Evolutionary conservation across 1,140 invertebrate species (phyloP), one percentile per base, ranked within the genome.

Genomic region (Drosophila micromelanica): DNA sequence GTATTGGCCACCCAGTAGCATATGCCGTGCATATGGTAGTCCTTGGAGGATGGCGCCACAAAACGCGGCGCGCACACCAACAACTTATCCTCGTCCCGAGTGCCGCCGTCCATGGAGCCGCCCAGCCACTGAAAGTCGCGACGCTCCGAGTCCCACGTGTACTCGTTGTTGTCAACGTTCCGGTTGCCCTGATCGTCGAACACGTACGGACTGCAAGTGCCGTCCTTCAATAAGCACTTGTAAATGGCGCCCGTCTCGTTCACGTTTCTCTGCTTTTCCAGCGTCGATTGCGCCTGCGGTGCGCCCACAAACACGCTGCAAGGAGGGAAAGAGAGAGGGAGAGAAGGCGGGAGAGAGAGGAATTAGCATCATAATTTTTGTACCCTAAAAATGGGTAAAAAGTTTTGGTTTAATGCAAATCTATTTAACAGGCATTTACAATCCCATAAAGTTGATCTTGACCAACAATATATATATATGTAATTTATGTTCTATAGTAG

Each of bases 11-110:
- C 84, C 77, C 91, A 92, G 27, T 93, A 93, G 65, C 93, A 93
- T 20, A 93, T 87, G 1, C 93, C 93, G 54, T 93, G 92, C 91
- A 93, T 82, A 15, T 92, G 72, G 27, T 92, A 90, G 37, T 92
- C 91, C 20, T 54, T 69, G 0, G 32, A 8, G 0, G 62, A 54
- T 5, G 91, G 86, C 2, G 91, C 72, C 8, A 90, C 72, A 8
- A 90, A 80, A 3, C 91, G 54, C 2, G 91, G 91, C 0, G 91
- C 91, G 49, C 91, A 92, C 0, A 92, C 91, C 5, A 92, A 57
- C 12, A 92, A 40, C 30, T 90, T 86, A 37, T 92, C 91, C 2
- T 65, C 68, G 11, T 92, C 91, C 12, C 48, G 61, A 0, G 76
- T 73, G 13, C 90, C 86, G 5, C 91, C 91, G 43, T 92, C 91